Percentiles rank a stretch among this genome's conserved stretches.
Conservation (phyloP, 1,140 invertebrate species). For the Cydia pomonella region DNA sequence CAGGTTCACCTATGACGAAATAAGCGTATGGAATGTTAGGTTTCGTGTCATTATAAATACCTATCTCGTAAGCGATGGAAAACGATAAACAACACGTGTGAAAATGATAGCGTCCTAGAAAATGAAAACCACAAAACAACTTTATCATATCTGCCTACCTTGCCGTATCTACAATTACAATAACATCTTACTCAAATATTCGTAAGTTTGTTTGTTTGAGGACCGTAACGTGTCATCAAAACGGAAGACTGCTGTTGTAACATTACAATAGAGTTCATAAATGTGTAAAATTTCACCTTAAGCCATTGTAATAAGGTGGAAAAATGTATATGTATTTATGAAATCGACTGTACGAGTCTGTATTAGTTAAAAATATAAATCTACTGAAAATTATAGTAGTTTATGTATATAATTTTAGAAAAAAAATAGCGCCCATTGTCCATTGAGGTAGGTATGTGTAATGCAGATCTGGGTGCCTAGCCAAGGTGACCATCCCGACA, state of each 20-base stretch:
- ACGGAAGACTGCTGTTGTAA: neutral
- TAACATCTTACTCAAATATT: neutral
- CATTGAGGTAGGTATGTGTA: too few species aligned
- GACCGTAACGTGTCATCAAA: neutral
- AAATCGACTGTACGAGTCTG: too few species aligned
- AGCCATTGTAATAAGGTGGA: too few species aligned
- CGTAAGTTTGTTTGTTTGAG: neutral
- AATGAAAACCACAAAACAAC: neutral
- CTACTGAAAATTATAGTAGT: too few species aligned
- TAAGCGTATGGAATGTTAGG: neutral
- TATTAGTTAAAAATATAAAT: too few species aligned
- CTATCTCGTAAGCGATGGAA: neutral
- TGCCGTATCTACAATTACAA: conserved; percentile 11
- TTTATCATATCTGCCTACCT: conserved; percentile 7
- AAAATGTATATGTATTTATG: too few species aligned
- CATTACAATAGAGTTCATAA: too few species aligned
- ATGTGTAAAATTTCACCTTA: too few species aligned
- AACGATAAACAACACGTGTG: conserved; percentile 28
- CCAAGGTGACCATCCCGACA: too few species aligned
- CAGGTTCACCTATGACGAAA: neutral
- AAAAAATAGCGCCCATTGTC: too few species aligned
- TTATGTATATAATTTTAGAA: too few species aligned
- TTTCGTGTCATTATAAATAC: neutral
- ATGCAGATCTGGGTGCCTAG: too few species aligned
- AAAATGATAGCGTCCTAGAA: conserved; percentile 15